Conservation (phyloP, 2,113 vertebrate species). For the Elephas maximus region DNA sequence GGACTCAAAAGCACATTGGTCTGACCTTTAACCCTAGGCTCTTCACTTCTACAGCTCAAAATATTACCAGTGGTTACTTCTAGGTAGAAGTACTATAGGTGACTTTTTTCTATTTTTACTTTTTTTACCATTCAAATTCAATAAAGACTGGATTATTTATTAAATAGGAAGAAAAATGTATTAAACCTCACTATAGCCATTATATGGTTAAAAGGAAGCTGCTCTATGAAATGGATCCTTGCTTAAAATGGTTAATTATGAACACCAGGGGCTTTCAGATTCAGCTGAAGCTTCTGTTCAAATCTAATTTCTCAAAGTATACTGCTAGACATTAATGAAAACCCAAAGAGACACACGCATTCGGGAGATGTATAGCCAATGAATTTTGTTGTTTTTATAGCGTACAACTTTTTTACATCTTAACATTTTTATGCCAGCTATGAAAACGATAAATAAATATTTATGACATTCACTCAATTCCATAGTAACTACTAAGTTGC, state of each 20-base stretch:
- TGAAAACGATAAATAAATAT: slow-evolving; percentile 73
- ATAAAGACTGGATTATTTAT: not conserved
- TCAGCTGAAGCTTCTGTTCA: slow-evolving; percentile 73
- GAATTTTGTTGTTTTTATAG: slow-evolving; percentile 75
- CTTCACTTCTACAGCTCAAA: not conserved
- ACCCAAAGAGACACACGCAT: slow-evolving; percentile 72
- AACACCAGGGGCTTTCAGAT: slow-evolving; percentile 66
- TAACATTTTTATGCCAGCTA: slow-evolving; percentile 76
- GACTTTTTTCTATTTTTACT: not conserved
- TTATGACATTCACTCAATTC: slow-evolving; percentile 71
- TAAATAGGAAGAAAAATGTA: slow-evolving; percentile 17
- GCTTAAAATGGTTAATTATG: slow-evolving; percentile 76
- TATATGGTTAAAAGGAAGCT: slow-evolving; percentile 27
- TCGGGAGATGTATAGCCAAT: slow-evolving; percentile 69
- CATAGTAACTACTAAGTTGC: slow-evolving; percentile 81
- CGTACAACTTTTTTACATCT: slow-evolving; percentile 78
- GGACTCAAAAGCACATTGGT: not conserved
- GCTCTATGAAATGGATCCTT: not conserved
- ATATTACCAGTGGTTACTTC: not conserved
- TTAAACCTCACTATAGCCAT: not conserved
- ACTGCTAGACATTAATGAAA: slow-evolving; percentile 75
- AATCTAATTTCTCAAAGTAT: slow-evolving; percentile 80
- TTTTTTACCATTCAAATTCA: not conserved
- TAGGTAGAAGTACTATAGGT: not conserved
- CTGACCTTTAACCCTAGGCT: not conserved